Percentiles rank a stretch among this genome's conserved stretches.
These are phyloP conservation scores for Calosoma granatense DNA, from an alignment of 1,140 invertebrate genomes.

Conservation along the genomic window DNA sequence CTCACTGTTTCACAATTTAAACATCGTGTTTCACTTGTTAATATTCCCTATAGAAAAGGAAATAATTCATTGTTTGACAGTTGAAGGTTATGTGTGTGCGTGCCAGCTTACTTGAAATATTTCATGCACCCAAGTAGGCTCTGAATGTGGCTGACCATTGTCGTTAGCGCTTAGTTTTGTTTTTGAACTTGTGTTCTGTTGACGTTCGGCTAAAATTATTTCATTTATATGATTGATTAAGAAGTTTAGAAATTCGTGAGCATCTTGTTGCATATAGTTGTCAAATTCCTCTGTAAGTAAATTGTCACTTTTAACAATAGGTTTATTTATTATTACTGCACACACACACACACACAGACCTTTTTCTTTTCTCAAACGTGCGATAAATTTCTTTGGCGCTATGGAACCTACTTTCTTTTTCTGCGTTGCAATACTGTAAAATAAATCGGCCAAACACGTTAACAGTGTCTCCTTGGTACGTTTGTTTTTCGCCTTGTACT, in stretches of 20 bases:
- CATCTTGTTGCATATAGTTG: constrained; percentile 99
- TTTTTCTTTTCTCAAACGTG: constrained; percentile 96
- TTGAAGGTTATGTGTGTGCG: background rate
- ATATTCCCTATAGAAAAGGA: constrained; percentile 56
- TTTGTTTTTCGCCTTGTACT: constrained; percentile 97
- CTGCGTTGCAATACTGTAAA: constrained; percentile 97
- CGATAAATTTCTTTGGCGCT: constrained; percentile 99
- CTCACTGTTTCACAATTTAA: constrained; percentile 99
- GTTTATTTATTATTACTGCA: background rate
- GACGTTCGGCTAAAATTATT: constrained; percentile 42
- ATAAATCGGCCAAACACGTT: constrained; percentile 95
- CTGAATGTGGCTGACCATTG: constrained; percentile 45
- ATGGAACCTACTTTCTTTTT: constrained; percentile 99
- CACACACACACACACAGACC: constrained; percentile 41
- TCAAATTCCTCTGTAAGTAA: constrained; percentile 84
- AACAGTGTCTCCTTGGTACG: constrained; percentile 95
- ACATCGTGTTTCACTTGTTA: constrained; percentile 98
- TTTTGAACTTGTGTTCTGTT: constrained; percentile 26
- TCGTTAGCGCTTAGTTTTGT: constrained; percentile 40
- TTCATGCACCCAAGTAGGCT: constrained; percentile 98
- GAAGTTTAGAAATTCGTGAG: constrained; percentile 99
- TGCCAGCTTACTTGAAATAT: constrained; percentile 79
- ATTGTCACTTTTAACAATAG: constrained; percentile 13
- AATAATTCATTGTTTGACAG: background rate
- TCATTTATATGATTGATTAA: constrained; percentile 95